Base-by-base conservation (phyloP, 2,113 vertebrate genomes). In the Albula glossodonta region DNA sequence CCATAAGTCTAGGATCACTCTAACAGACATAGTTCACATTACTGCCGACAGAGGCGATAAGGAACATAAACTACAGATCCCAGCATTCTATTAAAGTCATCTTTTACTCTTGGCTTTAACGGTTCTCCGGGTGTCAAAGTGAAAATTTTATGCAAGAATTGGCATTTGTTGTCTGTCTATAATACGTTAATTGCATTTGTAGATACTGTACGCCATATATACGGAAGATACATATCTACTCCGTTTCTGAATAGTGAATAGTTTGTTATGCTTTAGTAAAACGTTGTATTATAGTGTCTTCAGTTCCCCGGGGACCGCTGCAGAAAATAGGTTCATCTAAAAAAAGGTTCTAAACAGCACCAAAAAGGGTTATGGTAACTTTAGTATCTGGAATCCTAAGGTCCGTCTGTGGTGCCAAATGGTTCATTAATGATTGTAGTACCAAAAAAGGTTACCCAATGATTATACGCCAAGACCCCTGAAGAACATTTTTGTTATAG, bases 81-180 rank as follows among this genome's bases (percentile, higher is more conserved):
- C 12, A 25, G 70, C 22, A 22, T 25, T 9, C 70, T 74, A 25
- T 74, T 74, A 22, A 31, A 31, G 9, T 8, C 17, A 74, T 74
- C 8, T 74, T 66, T 66, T 7, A 66, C 60, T 66, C 60, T 19
- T 66, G 15, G 17, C 8, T 15, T 60, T 60, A 15, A 60, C 57
- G 3, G 12, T 15, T 66, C 60, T 66, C 22, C 31, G 31, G 31
- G 60, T 66, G 13, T 19, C 60, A 19, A 66, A 5, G 17, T 22
- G 60, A 66, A 66, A 66, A 66, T 66, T 0, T 84, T 77, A 82
- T 63, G 53, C 22, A 77, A 86, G 22, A 80, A 70, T 25, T 81
- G 48, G 51, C 50, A 51, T 77, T 51, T 52, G 22, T n/a, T 63
- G 51, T n/a, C 78, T 57, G 11, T 9, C 48, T 50, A 49, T 83